Base-by-base conservation (phyloP, 2,113 vertebrate genomes). In the Catagonus wagneri region DNA sequence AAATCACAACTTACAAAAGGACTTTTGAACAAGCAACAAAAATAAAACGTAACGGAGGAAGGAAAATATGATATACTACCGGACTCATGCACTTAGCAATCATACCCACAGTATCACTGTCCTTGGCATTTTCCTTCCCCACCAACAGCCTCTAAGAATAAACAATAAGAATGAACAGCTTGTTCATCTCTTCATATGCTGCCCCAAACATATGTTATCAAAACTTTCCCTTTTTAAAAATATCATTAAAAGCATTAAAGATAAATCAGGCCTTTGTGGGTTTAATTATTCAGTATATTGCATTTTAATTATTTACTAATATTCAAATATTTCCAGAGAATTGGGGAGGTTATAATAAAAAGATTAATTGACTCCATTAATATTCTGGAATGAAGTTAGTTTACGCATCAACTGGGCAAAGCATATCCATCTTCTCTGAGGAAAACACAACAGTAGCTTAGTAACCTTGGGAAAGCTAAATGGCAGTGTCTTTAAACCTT, bases 241-340 rank as follows among this genome's bases (percentile, higher is more conserved):
- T 96, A 96, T 91, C 85, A 91, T 97, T 96, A 96, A 91, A 39
- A 72, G 11, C n/a, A 81, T 94, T 96, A 94, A 97, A 93, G 1
- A 75, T 89, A 88, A 69, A 1, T 9, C 81, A 95, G 85, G 61
- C 10, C 87, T 66, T 96, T 66, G 52, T 89, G 69, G 83, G 39
- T 76, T 96, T 94, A 96, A 96, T 97, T 97, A 89, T 88, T 98
- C 22, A 89, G 75, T 71, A 20, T 90, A 88, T 89, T 97, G 8
- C 83, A 25, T 96, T 97, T 75, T 95, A 68, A 95, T 97, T 97
- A 97, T 95, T 97, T 97, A 96, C 91, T 96, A 95, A 96, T 97
- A 97, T 78, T 65, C 32, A 60, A 90, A 88, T 65, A 93, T 81
- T 98, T 97, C 76, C 32, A 29, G n/a, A 76, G 79, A 58, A 4